Base-by-base conservation (phyloP, 92 coral and sea anemone genomes). In the Nematostella vectensis region DNA sequence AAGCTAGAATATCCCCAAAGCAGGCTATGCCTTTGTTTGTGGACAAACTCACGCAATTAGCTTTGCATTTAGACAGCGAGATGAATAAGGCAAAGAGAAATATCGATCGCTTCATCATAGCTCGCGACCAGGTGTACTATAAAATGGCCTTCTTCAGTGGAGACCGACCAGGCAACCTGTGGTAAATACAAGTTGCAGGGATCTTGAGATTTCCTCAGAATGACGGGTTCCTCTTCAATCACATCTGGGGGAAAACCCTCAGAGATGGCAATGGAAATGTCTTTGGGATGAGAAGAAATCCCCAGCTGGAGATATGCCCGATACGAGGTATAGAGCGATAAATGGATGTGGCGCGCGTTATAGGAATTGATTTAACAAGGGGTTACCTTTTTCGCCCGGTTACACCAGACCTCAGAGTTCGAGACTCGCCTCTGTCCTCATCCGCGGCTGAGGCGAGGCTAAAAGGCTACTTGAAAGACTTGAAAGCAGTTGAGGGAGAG, bases 1-100 rank as follows among this genome's bases (percentile, higher is more conserved):
- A 63, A 52, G 75, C 79, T 22, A 57, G 79, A 27, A 47, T 72
- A 0, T 58, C 69, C 20, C 79, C 85, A 2, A 71, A 71, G 54
- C 79, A 78, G 55, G 79, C 79, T 15, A 78, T 59, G 18, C 79
- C 75, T 65, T 78, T 42, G 64, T 78, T 43, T 45, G 51, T 74
- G n/a, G 63, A 67, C 27, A 74, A 74, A 45, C 50, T 57, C 17
- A 27, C 68, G 2, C 59, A 39, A 27, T 44, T 58, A 3, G 31
- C 52, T 11, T 16, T 1, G 3, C 69, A 59, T 42, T 15, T 74
- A 31, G 67, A 66, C n/a, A 28, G 45, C n/a, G 29, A 50, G 43
- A 25, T 73, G 50, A 11, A n/a, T 22, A 16, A 37, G 10, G 2
- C 69, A 2, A 36, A 44, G 11, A 39, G 17, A 4, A 19, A 11